phyloP scores from a whole-genome alignment of 2,888 invertebrate genomes.

The Rhopalosiphum nymphaeae region DNA sequence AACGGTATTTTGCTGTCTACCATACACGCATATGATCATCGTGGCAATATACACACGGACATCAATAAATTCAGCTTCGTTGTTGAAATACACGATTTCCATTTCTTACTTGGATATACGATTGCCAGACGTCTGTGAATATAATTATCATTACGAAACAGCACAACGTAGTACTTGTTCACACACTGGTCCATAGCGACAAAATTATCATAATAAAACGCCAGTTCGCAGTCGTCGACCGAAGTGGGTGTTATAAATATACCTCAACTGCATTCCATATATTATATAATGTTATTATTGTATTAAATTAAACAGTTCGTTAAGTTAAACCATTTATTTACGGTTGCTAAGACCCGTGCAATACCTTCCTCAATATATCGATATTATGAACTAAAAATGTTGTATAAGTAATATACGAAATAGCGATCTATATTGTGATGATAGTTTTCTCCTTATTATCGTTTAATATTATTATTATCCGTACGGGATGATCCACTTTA shows the following conservation, averaged over 20 bases:
- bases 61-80: not conserved
- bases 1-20: not conserved
- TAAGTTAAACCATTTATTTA: not conserved
- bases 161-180: not conserved
- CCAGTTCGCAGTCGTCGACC: not conserved
- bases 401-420: not conserved
- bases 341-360: not conserved
- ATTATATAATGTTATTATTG: not conserved
- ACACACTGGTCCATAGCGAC: not conserved
- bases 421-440: not conserved
- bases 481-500: not conserved
- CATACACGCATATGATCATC: not conserved
- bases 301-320: not conserved
- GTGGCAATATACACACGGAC: not conserved
- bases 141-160: not conserved
- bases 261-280: not conserved
- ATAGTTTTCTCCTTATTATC: not conserved
- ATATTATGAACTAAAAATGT: not conserved
- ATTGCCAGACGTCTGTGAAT: not conserved
- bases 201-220: not conserved
- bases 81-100: not conserved
- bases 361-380: not conserved
- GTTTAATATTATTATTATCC: not conserved
- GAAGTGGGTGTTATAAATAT: not conserved
- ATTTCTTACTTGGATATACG: not conserved